phyloP scores from a whole-genome alignment of 2,888 invertebrate species.

The Brachyopa scutellaris region DNA sequence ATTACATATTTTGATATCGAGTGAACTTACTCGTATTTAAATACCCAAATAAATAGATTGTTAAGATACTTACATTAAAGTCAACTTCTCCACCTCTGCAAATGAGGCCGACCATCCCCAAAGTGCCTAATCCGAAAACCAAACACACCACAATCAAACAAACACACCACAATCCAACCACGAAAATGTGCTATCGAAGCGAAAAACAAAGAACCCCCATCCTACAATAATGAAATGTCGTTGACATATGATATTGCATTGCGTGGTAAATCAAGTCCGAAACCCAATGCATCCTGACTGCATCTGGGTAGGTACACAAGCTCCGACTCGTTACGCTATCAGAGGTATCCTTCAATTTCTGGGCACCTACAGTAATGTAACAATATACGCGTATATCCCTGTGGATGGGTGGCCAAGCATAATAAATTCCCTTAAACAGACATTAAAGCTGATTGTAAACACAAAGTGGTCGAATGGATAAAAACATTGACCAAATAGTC shows the following conservation, averaged over 20 bases:
- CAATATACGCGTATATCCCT: background rate
- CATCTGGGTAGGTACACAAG: constrained; percentile 10
- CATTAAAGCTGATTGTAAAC: constrained; percentile 58
- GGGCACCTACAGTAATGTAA: background rate
- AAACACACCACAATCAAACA: constrained; percentile 28
- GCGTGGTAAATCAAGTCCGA: constrained; percentile 26
- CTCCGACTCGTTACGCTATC: background rate
- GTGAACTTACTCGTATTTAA: no score
- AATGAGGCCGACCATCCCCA: background rate
- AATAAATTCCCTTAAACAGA: constrained; percentile 49
- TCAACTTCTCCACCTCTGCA: background rate
- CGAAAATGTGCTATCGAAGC: background rate
- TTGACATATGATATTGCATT: constrained; percentile 26
- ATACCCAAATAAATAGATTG: no score
- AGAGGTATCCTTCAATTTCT: background rate
- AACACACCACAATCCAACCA: constrained; percentile 1
- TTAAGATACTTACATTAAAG: constrained; percentile 25
- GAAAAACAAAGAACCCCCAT: constrained; percentile 9
- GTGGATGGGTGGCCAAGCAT: constrained; percentile 10
- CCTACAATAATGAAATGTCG: background rate
- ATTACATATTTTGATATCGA: no score
- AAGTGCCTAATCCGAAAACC: constrained; percentile 18
- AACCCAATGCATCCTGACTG: constrained; percentile 15
- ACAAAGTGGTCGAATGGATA: constrained; percentile 46
- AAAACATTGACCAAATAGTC: constrained; percentile 52